Evolutionary conservation across 2,888 invertebrate species (phyloP).

Genomic region (Pyrocoelia pectoralis): DNA sequence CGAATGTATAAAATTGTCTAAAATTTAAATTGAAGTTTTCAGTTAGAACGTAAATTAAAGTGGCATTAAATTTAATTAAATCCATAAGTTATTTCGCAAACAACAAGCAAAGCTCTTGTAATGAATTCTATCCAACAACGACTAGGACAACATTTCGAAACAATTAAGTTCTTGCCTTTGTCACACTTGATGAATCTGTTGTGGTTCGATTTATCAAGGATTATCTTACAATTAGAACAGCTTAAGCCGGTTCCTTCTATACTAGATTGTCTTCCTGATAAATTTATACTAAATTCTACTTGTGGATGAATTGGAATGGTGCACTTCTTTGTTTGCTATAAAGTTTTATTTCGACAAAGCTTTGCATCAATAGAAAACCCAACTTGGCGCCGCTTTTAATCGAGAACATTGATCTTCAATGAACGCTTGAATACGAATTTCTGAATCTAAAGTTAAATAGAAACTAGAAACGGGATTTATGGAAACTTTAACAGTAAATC

Average conservation of each 20-base stretch:
- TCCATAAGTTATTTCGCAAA: conserved; percentile 44
- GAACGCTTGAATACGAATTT: conserved; percentile 43
- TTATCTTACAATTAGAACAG: conserved; percentile 45
- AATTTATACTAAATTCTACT: conserved; percentile 17
- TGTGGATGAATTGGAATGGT: conserved; percentile 2
- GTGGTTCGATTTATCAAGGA: conserved; percentile 49
- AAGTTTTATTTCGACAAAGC: conserved; percentile 13
- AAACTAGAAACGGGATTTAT: conserved; percentile 47
- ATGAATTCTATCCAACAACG: conserved; percentile 41
- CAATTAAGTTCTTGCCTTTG: conserved; percentile 51
- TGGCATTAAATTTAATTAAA: conserved; percentile 44
- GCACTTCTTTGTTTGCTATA: conserved; percentile 7
- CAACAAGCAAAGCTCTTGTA: conserved; percentile 41
- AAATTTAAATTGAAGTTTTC: conserved; percentile 27
- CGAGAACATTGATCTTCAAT: conserved; percentile 17
- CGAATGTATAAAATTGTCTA: neutral
- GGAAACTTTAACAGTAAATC: conserved; percentile 41
- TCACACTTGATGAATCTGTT: conserved; percentile 51
- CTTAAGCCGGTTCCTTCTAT: conserved; percentile 37
- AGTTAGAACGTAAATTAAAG: conserved; percentile 39
- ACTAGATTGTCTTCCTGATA: conserved; percentile 32
- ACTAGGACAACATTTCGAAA: conserved; percentile 47
- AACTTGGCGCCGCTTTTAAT: conserved; percentile 13
- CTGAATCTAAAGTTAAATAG: conserved; percentile 45
- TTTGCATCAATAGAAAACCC: conserved; percentile 8